A percentile compares a stretch with the other conserved stretches of the same genome.
Evolutionary conservation across 2,113 vertebrate genomes (phyloP).

Genomic region (Macroglossus sobrinus): DNA sequence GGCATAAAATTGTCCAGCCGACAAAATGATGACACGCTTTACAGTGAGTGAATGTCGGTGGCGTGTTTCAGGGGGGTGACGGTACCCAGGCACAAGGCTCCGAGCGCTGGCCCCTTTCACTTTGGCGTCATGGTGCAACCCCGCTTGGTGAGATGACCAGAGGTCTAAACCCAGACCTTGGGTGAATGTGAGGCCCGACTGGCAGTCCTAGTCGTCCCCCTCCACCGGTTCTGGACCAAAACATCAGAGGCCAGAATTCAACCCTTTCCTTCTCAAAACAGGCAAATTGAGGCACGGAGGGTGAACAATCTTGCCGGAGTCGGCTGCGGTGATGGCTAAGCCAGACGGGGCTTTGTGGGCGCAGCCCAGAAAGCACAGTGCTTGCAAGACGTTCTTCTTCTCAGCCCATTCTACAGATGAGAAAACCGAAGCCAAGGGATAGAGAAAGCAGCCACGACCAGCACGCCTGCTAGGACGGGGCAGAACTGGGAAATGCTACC

Average conservation of each 20-base stretch:
- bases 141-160: fast-evolving
- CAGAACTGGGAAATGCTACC: fast-evolving
- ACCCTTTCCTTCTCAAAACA: neutral
- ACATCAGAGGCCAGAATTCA: neutral
- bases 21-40: neutral
- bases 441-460: neutral
- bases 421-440: neutral
- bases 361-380: fast-evolving
- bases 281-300: neutral
- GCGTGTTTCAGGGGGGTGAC: neutral
- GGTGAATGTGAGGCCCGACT: neutral
- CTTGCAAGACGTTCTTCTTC: fast-evolving
- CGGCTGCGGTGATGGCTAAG: neutral
- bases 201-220: fast-evolving
- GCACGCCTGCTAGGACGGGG: fast-evolving
- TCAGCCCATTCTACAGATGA: neutral
- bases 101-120: fast-evolving
- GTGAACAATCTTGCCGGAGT: neutral
- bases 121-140: fast-evolving
- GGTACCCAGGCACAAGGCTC: fast-evolving
- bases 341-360: neutral
- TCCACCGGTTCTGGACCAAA: neutral
- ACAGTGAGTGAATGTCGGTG: fast-evolving
- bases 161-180: neutral
- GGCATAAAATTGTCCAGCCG: neutral